Base-by-base conservation (phyloP, 2,797 vertebrate species). In the Falco rusticolus region DNA sequence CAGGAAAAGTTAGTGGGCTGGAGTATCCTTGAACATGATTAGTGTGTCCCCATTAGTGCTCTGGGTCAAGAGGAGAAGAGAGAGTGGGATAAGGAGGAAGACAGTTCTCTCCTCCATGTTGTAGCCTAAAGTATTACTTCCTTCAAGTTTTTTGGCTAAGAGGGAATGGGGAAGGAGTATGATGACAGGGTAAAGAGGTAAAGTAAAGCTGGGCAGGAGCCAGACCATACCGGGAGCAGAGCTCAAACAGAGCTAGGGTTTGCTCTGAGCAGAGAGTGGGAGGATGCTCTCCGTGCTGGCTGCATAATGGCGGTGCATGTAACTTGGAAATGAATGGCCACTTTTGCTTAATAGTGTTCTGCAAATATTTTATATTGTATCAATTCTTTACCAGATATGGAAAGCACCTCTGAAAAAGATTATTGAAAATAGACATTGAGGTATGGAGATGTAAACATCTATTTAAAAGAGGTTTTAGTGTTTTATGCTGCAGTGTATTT, bases 1-100 rank as follows among this genome's bases (percentile, higher is more conserved):
- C 82, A 72, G 69, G 34, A 71, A 54, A 91, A n/a, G 50, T 89
- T 57, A 89, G 79, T 78, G 69, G 65, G 14, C 65, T 89, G 64
- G 50, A 91, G 56, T 61, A 45, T 63, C 47, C 85, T 81, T 81
- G 84, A 88, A 31, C 2, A 1, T 6, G 51, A 75, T 95, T 75
- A 72, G 12, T 1, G 1, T 59, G 45, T 94, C 33, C 28, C 33
- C 43, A 45, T 77, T 85, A 77, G 60, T 37, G 19, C 28, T 22
- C 28, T 87, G 41, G 39, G 11, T 85, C 69, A 63, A 66, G 31
- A 65, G 19, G 41, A 86, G 33, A 76, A 47, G 64, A 43, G n/a
- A 53, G 8, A 81, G 25, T 28, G 21, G 33, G 22, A 37, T 66
- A 56, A 81, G 47, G 69, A 93, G 45, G 31, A 69, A 37, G 34